Evolutionary conservation across 2,888 invertebrate species (phyloP).

Genomic region (Andrena bucephala): DNA sequence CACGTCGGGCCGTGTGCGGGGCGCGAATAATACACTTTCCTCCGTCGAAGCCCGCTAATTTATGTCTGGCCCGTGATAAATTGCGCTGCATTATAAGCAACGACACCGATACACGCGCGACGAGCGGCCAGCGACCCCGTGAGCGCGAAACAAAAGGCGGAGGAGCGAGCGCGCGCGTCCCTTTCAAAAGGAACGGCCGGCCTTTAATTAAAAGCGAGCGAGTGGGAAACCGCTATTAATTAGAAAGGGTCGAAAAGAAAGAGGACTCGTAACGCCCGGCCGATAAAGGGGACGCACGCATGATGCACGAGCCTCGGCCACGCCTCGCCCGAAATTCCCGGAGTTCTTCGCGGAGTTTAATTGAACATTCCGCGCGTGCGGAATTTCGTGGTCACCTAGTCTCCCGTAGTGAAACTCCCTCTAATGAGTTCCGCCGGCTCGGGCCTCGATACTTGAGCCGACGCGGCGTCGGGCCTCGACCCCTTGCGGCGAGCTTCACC

Average conservation of each 20-base stretch:
- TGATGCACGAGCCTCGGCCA: conserved; percentile 57
- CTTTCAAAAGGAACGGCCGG: neutral
- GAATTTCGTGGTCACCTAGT: conserved; percentile 58
- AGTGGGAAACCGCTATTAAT: conserved; percentile 14
- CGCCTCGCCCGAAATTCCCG: conserved; percentile 57
- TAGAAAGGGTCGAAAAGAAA: neutral
- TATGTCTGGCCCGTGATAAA: neutral
- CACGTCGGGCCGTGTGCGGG: neutral
- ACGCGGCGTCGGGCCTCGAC: neutral
- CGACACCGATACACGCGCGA: neutral
- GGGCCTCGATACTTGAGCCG: conserved; percentile 44
- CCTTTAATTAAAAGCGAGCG: conserved; percentile 19
- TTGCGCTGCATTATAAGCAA: neutral
- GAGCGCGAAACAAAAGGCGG: neutral
- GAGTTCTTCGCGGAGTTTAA: conserved; percentile 67
- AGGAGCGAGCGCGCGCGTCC: neutral
- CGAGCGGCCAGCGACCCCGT: neutral
- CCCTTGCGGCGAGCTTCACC: neutral
- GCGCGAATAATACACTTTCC: neutral
- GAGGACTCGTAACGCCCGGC: conserved; percentile 7
- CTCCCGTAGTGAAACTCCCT: conserved; percentile 50
- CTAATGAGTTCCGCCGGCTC: conserved; percentile 35
- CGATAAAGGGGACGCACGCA: conserved; percentile 42
- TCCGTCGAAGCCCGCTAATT: neutral
- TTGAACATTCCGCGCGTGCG: conserved; percentile 69